A percentile compares a stretch with the other conserved stretches of the same genome.
These are phyloP conservation scores for Idris sp. DNA, from an alignment of 1,140 invertebrate species.

Conservation along the genomic window DNA sequence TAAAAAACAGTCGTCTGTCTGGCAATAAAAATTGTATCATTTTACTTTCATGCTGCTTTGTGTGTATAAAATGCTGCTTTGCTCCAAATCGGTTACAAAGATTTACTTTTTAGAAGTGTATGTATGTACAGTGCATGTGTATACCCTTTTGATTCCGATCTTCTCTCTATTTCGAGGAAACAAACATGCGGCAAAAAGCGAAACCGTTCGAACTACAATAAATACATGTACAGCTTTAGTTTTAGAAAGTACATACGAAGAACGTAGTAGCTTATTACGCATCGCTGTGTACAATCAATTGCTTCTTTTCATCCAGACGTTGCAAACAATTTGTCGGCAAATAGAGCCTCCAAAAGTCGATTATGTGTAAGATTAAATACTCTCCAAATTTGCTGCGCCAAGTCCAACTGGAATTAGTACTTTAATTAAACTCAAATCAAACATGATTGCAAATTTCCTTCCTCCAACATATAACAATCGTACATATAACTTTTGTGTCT, in stretches of 20 bases:
- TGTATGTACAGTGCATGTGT: too few species aligned
- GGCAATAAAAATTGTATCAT: too few species aligned
- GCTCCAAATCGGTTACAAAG: too few species aligned
- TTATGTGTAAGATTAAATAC: slow-evolving; percentile 24
- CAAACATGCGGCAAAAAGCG: slow-evolving; percentile 10
- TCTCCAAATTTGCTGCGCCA: slow-evolving; percentile 8
- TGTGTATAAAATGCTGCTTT: too few species aligned
- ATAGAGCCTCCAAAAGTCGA: slow-evolving; percentile 30
- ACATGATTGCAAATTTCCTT: neutral
- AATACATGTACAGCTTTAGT: slow-evolving; percentile 32
- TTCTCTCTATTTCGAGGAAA: slow-evolving; percentile 29
- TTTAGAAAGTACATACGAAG: slow-evolving; percentile 2
- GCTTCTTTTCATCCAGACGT: slow-evolving; percentile 26
- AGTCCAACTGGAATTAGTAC: slow-evolving; percentile 1
- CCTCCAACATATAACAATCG: too few species aligned
- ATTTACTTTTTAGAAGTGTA: too few species aligned
- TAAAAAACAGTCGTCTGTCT: too few species aligned
- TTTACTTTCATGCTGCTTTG: too few species aligned
- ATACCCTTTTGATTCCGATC: too few species aligned
- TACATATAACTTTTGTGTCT: too few species aligned
- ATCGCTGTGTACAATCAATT: slow-evolving; percentile 47
- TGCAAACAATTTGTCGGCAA: slow-evolving; percentile 31
- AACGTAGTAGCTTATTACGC: slow-evolving; percentile 50
- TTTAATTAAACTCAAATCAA: slow-evolving; percentile 8
- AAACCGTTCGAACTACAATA: slow-evolving; percentile 26